Percentiles rank a stretch among this genome's conserved stretches.
phyloP scores from a whole-genome alignment of 2,888 invertebrate genomes.

The Drosophila nigritarsus region DNA sequence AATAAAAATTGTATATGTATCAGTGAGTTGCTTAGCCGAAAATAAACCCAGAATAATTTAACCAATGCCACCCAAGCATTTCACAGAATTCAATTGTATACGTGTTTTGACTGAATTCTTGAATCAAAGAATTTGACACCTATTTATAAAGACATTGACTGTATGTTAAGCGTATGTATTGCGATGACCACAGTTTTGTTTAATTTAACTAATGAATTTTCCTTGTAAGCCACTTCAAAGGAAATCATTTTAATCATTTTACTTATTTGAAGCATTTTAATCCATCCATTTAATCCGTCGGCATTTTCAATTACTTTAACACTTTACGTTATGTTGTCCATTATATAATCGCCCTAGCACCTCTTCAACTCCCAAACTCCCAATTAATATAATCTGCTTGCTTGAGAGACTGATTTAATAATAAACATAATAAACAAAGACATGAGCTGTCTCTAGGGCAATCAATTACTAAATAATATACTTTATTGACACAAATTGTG shows the following conservation, averaged over 20 bases:
- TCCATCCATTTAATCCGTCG: not conserved
- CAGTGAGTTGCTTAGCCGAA: not conserved
- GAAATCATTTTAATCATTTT: constrained; percentile 12
- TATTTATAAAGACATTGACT: constrained; percentile 3
- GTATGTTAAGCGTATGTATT: not conserved
- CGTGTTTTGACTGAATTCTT: constrained; percentile 1
- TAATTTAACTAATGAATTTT: constrained; percentile 59
- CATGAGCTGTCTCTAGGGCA: too few species aligned
- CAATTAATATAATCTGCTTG: not conserved
- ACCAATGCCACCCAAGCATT: constrained; percentile 2
- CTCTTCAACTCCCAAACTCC: constrained; percentile 23
- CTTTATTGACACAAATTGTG: not conserved
- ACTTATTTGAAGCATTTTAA: constrained; percentile 8
- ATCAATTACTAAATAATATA: not conserved
- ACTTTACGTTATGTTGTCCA: constrained; percentile 1
- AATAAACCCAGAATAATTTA: constrained; percentile 35
- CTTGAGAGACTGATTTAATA: not conserved
- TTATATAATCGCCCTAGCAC: constrained; percentile 16
- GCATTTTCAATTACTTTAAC: constrained; percentile 53
- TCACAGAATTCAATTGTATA: constrained; percentile 4
- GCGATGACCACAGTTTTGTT: constrained; percentile 11
- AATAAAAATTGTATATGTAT: constrained; percentile 33
- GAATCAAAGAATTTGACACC: constrained; percentile 1
- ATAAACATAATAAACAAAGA: not conserved
- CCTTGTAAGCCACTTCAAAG: constrained; percentile 42